These are phyloP conservation scores for Pristionchus arcanus DNA, from an alignment of 2,888 invertebrate species.

Conservation along the genomic window DNA sequence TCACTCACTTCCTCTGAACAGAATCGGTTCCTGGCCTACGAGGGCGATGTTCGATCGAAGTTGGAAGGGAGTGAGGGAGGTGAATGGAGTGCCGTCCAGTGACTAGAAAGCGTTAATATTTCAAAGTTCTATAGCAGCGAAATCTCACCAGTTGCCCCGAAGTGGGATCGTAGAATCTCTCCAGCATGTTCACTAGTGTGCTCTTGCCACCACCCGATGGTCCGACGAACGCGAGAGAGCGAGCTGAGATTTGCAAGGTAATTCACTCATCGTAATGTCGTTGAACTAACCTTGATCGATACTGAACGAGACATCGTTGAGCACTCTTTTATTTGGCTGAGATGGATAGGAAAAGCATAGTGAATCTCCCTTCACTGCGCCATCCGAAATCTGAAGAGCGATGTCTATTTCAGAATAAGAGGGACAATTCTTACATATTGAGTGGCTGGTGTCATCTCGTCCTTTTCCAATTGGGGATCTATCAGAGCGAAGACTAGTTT, in stretches of 20 bases:
- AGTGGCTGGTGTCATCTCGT: not conserved
- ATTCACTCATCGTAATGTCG: not conserved
- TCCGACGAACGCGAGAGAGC: conserved; percentile 80
- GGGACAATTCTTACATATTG: not conserved
- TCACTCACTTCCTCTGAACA: conserved; percentile 30
- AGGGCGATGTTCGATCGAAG: conserved; percentile 8
- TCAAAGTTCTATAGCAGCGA: not conserved
- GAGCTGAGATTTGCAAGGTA: not conserved
- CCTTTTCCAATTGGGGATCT: not conserved
- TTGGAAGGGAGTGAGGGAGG: conserved; percentile 85
- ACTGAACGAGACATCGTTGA: not conserved
- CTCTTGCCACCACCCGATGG: conserved; percentile 88
- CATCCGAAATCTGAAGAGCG: not conserved
- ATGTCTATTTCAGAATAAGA: not conserved
- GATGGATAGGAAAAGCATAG: conserved; percentile 40
- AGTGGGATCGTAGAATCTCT: conserved; percentile 89
- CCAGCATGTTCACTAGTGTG: conserved; percentile 84
- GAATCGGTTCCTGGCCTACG: conserved; percentile 4
- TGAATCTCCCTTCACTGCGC: not conserved
- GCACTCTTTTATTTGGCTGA: not conserved
- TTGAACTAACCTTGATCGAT: not conserved
- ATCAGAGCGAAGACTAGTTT: conserved; percentile 27
- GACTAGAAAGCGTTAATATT: not conserved
- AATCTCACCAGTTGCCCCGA: conserved; percentile 83
- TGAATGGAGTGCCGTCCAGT: conserved; percentile 82